Evolutionary conservation across 1,140 invertebrate species (phyloP).

Genomic region (Elymnias hypermnestra): DNA sequence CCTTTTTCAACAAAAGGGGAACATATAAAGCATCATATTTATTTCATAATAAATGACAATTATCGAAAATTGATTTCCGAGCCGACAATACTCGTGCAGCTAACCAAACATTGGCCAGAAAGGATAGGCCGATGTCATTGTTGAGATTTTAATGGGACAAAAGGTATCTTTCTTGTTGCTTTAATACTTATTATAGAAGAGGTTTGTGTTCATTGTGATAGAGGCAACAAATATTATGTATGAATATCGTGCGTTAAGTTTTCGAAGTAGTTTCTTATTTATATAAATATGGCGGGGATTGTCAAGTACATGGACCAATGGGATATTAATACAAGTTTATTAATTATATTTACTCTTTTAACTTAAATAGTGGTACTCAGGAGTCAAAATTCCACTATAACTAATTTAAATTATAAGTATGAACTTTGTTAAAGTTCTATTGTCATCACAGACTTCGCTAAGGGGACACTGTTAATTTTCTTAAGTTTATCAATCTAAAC

Average conservation of each 20-base stretch:
- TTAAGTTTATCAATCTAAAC: too few species aligned
- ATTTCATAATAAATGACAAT: constrained; percentile 76
- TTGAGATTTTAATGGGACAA: constrained; percentile 29
- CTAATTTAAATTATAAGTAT: too few species aligned
- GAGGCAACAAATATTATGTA: constrained; percentile 56
- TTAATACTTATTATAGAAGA: constrained; percentile 28
- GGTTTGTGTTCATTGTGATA: constrained; percentile 37
- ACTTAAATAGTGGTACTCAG: too few species aligned
- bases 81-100: constrained; percentile 56
- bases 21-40: constrained; percentile 69
- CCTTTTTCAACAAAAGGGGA: constrained; percentile 37
- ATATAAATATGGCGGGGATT: constrained; percentile 1
- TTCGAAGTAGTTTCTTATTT: constrained; percentile 2
- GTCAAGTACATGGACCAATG: neutral
- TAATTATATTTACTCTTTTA: neutral
- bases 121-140: constrained; percentile 48
- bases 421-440: too few species aligned
- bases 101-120: constrained; percentile 74
- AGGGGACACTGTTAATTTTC: too few species aligned
- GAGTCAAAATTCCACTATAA: too few species aligned
- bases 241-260: constrained; percentile 25
- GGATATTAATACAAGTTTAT: neutral
- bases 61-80: constrained; percentile 70
- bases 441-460: too few species aligned
- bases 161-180: constrained; percentile 31